Evolutionary conservation across 2,113 vertebrate genomes (phyloP), one percentile per base, ranked within the genome.

Genomic region (Trachemys scripta): DNA sequence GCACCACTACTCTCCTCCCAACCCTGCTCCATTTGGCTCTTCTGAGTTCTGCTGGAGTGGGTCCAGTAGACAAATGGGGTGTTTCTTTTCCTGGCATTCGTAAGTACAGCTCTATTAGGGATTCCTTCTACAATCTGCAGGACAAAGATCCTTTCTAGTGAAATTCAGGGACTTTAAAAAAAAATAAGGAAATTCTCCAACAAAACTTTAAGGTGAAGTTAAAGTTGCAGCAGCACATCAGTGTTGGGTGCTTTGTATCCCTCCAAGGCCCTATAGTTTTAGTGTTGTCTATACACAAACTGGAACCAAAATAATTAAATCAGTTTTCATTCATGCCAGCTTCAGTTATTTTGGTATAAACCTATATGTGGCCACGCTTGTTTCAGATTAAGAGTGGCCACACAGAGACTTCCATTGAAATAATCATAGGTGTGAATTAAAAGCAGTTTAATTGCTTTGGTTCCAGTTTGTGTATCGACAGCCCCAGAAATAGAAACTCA

Each of bases 241-340:
- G n/a, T n/a, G 62, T 51, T 17, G 10, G 29, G 53, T 2, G 1
- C 13, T 47, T 20, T 38, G 16, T 80, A 65, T 10, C 57, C 79
- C 20, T 79, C 29, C n/a, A 42, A 42, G 69, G 38, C 38, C 24
- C n/a, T 42, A 75, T 20, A 31, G n/a, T 3, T 0, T 3, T 0
- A 0, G 79, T 51, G 47, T 62, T 1, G 0, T 20, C 59, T 22
- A 3, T 5, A 0, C 1, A 12, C 45, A 2, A 5, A 25, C 54
- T 45, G 62, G 69, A 5, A 6, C 47, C 56, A 24, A 49, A n/a
- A 1, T 25, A n/a, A 38, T 38, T 1, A 0, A 4, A 0, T 0
- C 1, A 12, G 50, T 78, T 72, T 31, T n/a, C 6, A 10, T 14
- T 42, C 78, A 19, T 75, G 88, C 35, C 38, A 88, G 54, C 69